Base-by-base conservation (phyloP, 2,797 vertebrate species). In the Malacoctenus gilli region DNA sequence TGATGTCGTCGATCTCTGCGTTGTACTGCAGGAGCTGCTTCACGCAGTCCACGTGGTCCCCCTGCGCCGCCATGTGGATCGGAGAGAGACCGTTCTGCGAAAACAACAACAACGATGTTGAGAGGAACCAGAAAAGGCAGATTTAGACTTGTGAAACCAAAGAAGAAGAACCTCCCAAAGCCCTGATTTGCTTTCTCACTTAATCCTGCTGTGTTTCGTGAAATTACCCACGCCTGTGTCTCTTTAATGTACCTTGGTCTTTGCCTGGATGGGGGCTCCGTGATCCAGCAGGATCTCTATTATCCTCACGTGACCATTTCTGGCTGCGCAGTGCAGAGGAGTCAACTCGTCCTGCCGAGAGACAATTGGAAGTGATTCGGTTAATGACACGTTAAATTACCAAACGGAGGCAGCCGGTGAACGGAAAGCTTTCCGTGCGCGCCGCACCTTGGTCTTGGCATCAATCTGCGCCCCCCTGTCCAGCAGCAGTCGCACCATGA, bases 31-130 rank as follows among this genome's bases (percentile, higher is more conserved):
- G 89, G 0, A 99, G 93, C 77, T 98, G 95, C 50, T 95, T 92
- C 22, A 99, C 92, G 1, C 96, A 97, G 85, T 98, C 97, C 74
- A 98, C 90, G 89, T 99, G 97, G 83, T 98, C 96, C 0, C 97
- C 96, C 82, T 99, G 96, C 0, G 96, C 95, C 43, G 97, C 93
- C 96, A 99, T 98, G 89, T 99, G 97, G 77, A 98, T 98, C 1
- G 96, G 97, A 53, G 95, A 98, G 68, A 99, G 80, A 43, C 97
- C 97, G 0, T 99, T 99, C 97, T 99, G 80, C 23, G 59, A 46
- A 28, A 5, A 28, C 25, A 28, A 28, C 9, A 2, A 28, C 6
- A 28, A n/a, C n/a, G n/a, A n/a, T n/a, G n/a, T n/a, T n/a, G n/a
- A n/a, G n/a, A n/a, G n/a, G n/a, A n/a, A n/a, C n/a, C n/a, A n/a